These are phyloP conservation scores for Rhagonycha lutea DNA, from an alignment of 2,888 invertebrate genomes.

Conservation along the genomic window DNA sequence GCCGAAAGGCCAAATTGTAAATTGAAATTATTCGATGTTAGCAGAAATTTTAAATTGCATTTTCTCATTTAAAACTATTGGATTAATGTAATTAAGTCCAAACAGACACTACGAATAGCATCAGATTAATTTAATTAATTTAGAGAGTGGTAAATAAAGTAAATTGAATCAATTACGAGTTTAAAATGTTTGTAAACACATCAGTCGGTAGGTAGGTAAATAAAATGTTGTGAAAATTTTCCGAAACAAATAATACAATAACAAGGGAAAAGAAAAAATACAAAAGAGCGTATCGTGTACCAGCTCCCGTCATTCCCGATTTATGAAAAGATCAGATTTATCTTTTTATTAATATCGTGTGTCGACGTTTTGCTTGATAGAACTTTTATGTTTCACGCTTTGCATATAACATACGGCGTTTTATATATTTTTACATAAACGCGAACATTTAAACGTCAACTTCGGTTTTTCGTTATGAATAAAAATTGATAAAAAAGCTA, in stretches of 20 bases:
- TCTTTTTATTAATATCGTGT: background rate
- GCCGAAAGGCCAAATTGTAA: background rate
- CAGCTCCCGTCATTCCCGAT: background rate
- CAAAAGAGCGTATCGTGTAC: background rate
- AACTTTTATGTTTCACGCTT: background rate
- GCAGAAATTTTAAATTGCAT: background rate
- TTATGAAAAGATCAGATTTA: background rate
- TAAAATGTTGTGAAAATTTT: background rate
- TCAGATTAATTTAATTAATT: background rate
- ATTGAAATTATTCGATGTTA: background rate
- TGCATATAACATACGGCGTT: background rate
- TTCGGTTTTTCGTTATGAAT: background rate
- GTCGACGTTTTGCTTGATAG: background rate
- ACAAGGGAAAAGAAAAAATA: background rate
- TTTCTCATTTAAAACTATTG: background rate
- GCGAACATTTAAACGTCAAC: background rate
- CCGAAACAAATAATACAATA: background rate
- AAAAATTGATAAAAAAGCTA: background rate
- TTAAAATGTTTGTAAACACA: background rate
- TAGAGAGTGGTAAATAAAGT: background rate
- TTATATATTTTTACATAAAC: background rate
- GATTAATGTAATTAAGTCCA: background rate
- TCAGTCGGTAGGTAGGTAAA: background rate
- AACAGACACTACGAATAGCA: background rate
- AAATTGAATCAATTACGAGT: background rate